Base-by-base conservation (phyloP, 2,797 vertebrate genomes). In the Hipposideros larvatus region DNA sequence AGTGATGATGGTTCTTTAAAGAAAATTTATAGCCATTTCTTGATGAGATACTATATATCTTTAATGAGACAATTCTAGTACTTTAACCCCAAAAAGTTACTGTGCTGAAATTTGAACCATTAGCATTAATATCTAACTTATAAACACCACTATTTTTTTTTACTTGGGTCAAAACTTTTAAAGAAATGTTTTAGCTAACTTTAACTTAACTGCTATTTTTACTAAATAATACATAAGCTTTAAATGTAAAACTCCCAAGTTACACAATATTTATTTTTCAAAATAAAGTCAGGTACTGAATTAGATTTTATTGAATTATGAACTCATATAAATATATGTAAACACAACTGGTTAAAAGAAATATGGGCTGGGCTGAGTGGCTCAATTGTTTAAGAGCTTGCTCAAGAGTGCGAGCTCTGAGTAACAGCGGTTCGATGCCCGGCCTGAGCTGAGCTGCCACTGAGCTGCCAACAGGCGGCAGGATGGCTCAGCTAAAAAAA, bases 21-120 rank as follows among this genome's bases (percentile, higher is more conserved):
- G 74, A 92, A 87, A 88, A 88, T 26, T 68, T 68, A 85, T 80
- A 91, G 55, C 31, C 71, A 5, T 91, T 96, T 94, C 83, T 93
- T 46, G 10, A 65, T 55, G 26, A 87, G 61, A 94, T 75, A 31
- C 78, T 82, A 70, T 34, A 71, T 61, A 19, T 70, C 73, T 91
- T 94, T 91, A 93, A 63, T 73, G 65, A 93, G 61, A 16, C 79
- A 73, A 77, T 57, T 93, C 21, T 41, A 55, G 66, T 57, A 26
- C 22, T 57, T 82, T 57, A 53, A 94, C 3, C 28, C 26, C 37
- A 85, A 87, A 77, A 66, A 71, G 61, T 43, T 66, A 68, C 31
- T 79, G 43, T 34, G 11, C 59, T 82, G 3, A 94, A 87, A 92
- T 87, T 28, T 87, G 46, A 59, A 41, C 48, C 85, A 28, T 19